Evolutionary conservation across 2,797 vertebrate species (phyloP).

Genomic region (Podarcis siculus): DNA sequence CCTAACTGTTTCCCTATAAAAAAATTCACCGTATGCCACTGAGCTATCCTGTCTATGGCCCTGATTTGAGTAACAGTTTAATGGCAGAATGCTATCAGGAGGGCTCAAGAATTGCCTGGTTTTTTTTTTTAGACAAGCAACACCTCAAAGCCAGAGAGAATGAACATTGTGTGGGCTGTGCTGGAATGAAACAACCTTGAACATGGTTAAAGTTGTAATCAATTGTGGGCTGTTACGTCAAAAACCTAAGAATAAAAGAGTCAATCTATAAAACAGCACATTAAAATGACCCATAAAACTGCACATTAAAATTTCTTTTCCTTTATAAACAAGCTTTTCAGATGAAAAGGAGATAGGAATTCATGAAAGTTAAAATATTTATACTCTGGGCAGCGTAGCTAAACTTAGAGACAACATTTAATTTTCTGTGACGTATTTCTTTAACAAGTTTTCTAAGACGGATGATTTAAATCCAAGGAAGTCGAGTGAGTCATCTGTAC

Average conservation of each 20-base stretch:
- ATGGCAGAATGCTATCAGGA: not conserved
- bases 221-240: conserved; percentile 52
- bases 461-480: conserved; percentile 82
- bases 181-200: conserved; percentile 46
- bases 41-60: not conserved
- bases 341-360: conserved; percentile 59
- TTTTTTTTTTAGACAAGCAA: conserved; percentile 19
- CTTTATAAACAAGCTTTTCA: conserved; percentile 40
- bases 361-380: conserved; percentile 78
- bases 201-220: conserved; percentile 62
- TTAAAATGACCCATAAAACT: conserved; percentile 27
- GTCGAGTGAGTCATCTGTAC: conserved; percentile 80
- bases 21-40: too few species aligned
- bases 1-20: too few species aligned
- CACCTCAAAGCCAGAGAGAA: conserved; percentile 57
- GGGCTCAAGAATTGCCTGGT: not conserved
- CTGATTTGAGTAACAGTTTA: not conserved
- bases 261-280: conserved; percentile 15
- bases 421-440: conserved; percentile 84
- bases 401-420: conserved; percentile 82
- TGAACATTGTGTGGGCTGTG: conserved; percentile 35
- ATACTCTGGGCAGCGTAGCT: conserved; percentile 69
- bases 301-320: not conserved
- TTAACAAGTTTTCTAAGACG: conserved; percentile 83
- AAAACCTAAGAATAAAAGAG: conserved; percentile 64